Evolutionary conservation across 2,888 invertebrate species (phyloP).

Genomic region (Leucoptera coffeella): DNA sequence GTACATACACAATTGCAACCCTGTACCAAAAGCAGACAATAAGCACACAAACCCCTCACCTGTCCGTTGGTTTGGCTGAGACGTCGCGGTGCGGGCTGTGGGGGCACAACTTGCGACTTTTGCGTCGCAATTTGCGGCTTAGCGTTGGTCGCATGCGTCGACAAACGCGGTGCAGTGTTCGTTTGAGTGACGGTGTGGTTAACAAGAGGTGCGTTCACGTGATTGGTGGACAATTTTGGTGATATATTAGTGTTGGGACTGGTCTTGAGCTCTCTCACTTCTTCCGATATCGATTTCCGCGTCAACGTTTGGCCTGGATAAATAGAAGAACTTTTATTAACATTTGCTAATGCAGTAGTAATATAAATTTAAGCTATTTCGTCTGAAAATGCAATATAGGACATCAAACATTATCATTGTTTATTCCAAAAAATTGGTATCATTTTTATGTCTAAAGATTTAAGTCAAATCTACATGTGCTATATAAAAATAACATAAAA

Average conservation of each 20-base stretch:
- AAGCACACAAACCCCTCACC: too few relatives aligned
- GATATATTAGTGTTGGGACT: conserved; percentile 19
- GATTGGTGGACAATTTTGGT: conserved; percentile 17
- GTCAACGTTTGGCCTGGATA: conserved; percentile 21
- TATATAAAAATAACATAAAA: background rate
- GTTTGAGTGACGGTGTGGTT: conserved; percentile 5
- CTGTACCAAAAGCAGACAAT: too few relatives aligned
- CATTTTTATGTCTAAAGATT: background rate
- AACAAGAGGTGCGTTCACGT: too few relatives aligned
- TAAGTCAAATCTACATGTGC: background rate
- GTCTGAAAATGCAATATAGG: too few relatives aligned
- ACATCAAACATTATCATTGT: too few relatives aligned
- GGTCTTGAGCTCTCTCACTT: conserved; percentile 38
- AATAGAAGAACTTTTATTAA: background rate
- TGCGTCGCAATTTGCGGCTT: conserved; percentile 2
- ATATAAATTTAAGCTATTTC: too few relatives aligned
- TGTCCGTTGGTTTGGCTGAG: conserved; percentile 39
- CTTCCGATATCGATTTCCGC: conserved; percentile 38
- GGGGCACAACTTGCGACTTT: conserved; percentile 13
- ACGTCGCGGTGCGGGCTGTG: conserved; percentile 42
- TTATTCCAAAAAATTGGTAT: background rate
- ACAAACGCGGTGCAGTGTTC: conserved; percentile 9
- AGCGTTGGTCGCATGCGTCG: conserved; percentile 15
- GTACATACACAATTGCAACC: too few relatives aligned
- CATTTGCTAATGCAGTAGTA: too few relatives aligned